Evolutionary conservation across 2,888 invertebrate genomes (phyloP), one percentile per base, ranked within the genome.

Genomic region (Argyra leucocephala): DNA sequence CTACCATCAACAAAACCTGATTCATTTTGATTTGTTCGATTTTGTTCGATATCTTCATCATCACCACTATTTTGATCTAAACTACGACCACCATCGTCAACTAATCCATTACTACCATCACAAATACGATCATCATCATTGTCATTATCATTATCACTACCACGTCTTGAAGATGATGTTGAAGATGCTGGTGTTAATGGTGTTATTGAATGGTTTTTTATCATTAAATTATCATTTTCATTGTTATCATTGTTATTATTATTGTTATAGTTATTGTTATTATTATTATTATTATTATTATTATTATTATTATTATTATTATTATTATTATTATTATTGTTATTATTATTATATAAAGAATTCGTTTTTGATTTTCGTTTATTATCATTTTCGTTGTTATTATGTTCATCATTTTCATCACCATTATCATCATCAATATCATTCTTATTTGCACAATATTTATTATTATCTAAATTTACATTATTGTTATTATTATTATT

Each of bases 1-100:
- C 77, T 78, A 67, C 74, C 73, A 68, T 78, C 78, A 37, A 79
- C 75, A 63, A 78, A 78, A 48, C 78, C 78, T n/a, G 78, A 78
- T 65, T 78, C 78, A 67, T 76, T 75, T 65, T 72, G 72, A n/a
- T 66, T 68, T 63, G 73, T 73, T 62, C 65, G 62, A 60, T 48
- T 48, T 18, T 48, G 12, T 18, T 5, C 5, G 1, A 18, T 18
- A 48, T 64, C 64, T n/a, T 57, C 62, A 63, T 48, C 36, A 26
- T 23, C 15, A 61, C 26, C n/a, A 26, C 31, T 61, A 61, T 15
- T 15, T 12, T 1, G 1, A 31, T 31, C 24, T 23, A 23, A 15
- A 23, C 23, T 15, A 23, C 2, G 1, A 12, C 4, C 24, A 60
- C 22, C 60, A 60, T 23, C 15, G 1, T 23, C 15, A n/a, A n/a